A percentile compares a stretch with the other conserved stretches of the same genome.
phyloP scores from a whole-genome alignment of 2,113 vertebrate genomes.

The Bufo gargarizans region DNA sequence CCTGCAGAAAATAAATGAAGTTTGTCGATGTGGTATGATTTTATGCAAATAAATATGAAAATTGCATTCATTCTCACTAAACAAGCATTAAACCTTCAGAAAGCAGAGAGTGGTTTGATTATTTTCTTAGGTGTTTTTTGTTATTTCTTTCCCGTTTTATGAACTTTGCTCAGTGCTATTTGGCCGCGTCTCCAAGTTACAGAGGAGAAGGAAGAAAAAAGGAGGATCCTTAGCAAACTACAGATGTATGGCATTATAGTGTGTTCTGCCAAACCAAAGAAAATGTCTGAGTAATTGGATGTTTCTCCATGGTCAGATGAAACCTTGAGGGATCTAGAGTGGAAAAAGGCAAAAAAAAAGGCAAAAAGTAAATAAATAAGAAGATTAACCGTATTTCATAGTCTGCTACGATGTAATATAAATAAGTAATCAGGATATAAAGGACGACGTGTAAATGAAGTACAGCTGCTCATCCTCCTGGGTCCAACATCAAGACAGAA shows the following conservation, averaged over 20 bases:
- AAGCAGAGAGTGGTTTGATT: slow-evolving; percentile 57
- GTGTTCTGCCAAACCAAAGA: slow-evolving; percentile 56
- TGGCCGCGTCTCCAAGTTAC: slow-evolving; percentile 37
- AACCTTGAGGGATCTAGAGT: slow-evolving; percentile 47
- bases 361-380: slow-evolving; percentile 27
- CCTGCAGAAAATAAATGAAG: slow-evolving; percentile 42
- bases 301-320: slow-evolving; percentile 56
- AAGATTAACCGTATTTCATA: slow-evolving; percentile 48
- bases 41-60: slow-evolving; percentile 58
- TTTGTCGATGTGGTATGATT: slow-evolving; percentile 50
- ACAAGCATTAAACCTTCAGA: slow-evolving; percentile 53
- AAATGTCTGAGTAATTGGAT: slow-evolving; percentile 58
- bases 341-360: slow-evolving; percentile 1
- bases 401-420: slow-evolving; percentile 29
- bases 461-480: slow-evolving; percentile 2
- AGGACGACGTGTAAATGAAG: slow-evolving; percentile 6
- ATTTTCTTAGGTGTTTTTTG: slow-evolving; percentile 59
- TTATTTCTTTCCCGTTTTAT: slow-evolving; percentile 56
- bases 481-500: neutral
- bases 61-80: slow-evolving; percentile 53
- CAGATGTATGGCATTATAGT: slow-evolving; percentile 57
- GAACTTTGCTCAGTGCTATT: slow-evolving; percentile 54
- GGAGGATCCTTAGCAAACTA: slow-evolving; percentile 45
- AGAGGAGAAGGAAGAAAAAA: slow-evolving; percentile 18
- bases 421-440: slow-evolving; percentile 41